Conservation (phyloP, 2,888 invertebrate species). For the Leptura quadrifasciata region DNA sequence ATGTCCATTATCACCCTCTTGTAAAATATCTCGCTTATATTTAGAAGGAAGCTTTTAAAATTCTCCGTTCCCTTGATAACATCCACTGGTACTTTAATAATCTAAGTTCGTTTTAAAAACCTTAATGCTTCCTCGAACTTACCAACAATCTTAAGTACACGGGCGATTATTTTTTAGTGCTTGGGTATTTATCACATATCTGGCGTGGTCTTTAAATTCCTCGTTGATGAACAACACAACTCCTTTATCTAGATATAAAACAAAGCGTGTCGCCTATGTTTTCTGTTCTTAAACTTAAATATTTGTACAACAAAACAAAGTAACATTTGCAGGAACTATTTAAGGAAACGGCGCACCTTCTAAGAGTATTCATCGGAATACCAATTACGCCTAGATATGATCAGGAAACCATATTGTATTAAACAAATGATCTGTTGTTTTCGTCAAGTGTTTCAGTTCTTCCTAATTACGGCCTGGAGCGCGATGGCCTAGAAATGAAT, state of each 20-base stretch:
- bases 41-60: conserved; percentile 32
- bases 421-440: not conserved
- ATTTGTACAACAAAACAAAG: conserved; percentile 16
- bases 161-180: conserved; percentile 38
- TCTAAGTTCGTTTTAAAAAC: conserved; percentile 15
- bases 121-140: conserved; percentile 28
- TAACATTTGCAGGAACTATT: not conserved
- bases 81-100: conserved; percentile 22
- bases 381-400: not conserved
- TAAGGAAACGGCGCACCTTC: not conserved
- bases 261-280: conserved; percentile 14
- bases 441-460: not conserved
- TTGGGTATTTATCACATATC: conserved; percentile 31
- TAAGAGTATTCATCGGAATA: not conserved
- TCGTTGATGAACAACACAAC: conserved; percentile 16
- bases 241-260: conserved; percentile 4
- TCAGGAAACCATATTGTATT: not conserved
- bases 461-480: not conserved
- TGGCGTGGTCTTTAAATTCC: conserved; percentile 4
- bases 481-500: conserved; percentile 27
- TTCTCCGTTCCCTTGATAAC: conserved; percentile 9
- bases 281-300: conserved; percentile 30
- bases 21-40: not conserved
- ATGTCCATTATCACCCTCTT: not conserved
- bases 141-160: conserved; percentile 29